Conservation (phyloP, 2,888 invertebrate genomes). For the Drosophila anceps region DNA sequence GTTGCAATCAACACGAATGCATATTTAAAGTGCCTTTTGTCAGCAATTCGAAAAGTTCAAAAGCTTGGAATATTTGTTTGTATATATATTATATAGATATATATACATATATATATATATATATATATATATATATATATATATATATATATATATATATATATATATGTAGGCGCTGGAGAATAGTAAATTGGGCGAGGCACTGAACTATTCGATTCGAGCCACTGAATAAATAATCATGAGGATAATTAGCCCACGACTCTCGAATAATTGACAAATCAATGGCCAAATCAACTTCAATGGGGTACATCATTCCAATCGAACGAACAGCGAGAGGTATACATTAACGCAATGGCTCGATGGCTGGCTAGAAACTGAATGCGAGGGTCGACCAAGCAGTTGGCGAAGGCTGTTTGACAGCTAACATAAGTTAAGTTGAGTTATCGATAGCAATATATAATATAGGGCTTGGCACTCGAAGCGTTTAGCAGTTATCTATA, state of each 20-base stretch:
- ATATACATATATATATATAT: neutral
- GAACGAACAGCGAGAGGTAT: neutral
- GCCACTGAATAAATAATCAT: constrained; percentile 44
- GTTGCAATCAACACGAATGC: constrained; percentile 31
- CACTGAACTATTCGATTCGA: constrained; percentile 8
- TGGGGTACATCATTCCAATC: constrained; percentile 1
- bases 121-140: too few species aligned
- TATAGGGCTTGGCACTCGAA: too few species aligned
- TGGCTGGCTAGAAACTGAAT: neutral
- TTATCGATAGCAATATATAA: neutral
- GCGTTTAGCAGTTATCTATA: too few species aligned
- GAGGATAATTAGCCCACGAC: constrained; percentile 22
- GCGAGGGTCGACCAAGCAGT: neutral
- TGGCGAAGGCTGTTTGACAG: neutral
- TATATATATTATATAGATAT: too few species aligned
- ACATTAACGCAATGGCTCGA: neutral
- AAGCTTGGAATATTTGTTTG: constrained; percentile 1
- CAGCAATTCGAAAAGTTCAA: constrained; percentile 21
- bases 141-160: neutral
- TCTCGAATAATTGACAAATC: constrained; percentile 34
- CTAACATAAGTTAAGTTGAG: neutral
- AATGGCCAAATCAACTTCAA: constrained; percentile 20
- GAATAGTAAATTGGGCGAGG: neutral
- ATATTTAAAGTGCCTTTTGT: constrained; percentile 45
- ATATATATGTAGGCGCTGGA: neutral